phyloP scores from a whole-genome alignment of 1,140 invertebrate species.

The Hormaphis cornu region DNA sequence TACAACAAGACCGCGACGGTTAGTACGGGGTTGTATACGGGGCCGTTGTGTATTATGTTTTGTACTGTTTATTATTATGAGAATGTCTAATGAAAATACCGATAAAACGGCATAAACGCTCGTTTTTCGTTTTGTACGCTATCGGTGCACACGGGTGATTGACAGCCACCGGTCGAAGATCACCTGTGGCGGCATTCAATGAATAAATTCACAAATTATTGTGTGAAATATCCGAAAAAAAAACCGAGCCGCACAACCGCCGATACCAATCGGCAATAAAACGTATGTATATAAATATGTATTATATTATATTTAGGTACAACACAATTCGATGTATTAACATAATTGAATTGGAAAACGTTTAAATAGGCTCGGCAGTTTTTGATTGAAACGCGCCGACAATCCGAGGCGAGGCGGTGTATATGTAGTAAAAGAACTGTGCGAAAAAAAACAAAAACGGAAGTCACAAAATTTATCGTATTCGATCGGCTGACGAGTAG shows the following conservation, averaged over 20 bases:
- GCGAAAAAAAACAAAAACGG: too few relatives aligned
- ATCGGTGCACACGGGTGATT: too few relatives aligned
- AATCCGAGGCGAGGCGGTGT: too few relatives aligned
- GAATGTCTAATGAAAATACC: constrained; percentile 20
- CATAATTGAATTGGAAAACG: constrained; percentile 7
- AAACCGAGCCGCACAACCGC: not conserved
- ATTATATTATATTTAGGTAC: not conserved
- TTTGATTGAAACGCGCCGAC: too few relatives aligned
- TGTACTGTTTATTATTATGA: not conserved
- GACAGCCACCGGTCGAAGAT: not conserved
- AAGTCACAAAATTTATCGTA: too few relatives aligned
- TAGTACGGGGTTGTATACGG: not conserved
- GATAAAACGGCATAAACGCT: too few relatives aligned
- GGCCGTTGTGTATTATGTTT: not conserved
- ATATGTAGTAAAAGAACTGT: too few relatives aligned
- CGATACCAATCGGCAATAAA: not conserved
- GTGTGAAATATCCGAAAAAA: not conserved
- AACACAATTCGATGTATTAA: not conserved
- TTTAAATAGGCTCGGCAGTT: too few relatives aligned
- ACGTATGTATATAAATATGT: not conserved
- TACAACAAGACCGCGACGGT: not conserved
- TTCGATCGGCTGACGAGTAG: too few relatives aligned
- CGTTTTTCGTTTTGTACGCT: not conserved
- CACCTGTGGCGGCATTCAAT: constrained; percentile 14
- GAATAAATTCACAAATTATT: not conserved